phyloP scores from a whole-genome alignment of 2,888 invertebrate species.

The Nymphalis c-album region DNA sequence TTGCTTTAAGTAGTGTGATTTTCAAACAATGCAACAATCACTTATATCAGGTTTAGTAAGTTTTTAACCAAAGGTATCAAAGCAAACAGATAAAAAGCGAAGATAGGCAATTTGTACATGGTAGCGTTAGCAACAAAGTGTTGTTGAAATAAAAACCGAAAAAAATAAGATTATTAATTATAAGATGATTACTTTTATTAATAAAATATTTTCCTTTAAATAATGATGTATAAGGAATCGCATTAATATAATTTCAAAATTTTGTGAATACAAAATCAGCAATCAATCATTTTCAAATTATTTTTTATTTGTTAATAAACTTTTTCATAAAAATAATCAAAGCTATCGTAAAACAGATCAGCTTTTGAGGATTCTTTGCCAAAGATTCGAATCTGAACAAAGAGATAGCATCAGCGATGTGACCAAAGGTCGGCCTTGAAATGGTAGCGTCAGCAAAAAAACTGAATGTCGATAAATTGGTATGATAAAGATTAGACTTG shows the following conservation, averaged over 20 bases:
- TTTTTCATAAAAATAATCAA: neutral
- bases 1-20: constrained; percentile 1
- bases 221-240: no score
- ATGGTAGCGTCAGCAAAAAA: constrained; percentile 20
- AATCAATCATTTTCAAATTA: neutral
- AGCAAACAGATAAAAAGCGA: constrained; percentile 6
- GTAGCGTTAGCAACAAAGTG: constrained; percentile 1
- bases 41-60: constrained; percentile 25
- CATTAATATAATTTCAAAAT: no score
- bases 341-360: neutral
- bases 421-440: constrained; percentile 29
- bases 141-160: neutral
- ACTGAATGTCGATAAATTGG: constrained; percentile 20
- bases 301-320: neutral
- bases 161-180: no score
- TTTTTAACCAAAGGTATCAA: constrained; percentile 11
- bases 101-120: constrained; percentile 2
- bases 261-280: neutral
- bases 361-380: constrained; percentile 19
- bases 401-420: constrained; percentile 33
- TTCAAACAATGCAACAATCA: constrained; percentile 21
- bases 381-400: constrained; percentile 29
- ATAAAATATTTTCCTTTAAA: no score
- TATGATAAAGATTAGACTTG: constrained; percentile 22
- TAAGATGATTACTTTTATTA: no score